Evolutionary conservation across 2,888 invertebrate species (phyloP).

Genomic region (Itoplectis maculator): DNA sequence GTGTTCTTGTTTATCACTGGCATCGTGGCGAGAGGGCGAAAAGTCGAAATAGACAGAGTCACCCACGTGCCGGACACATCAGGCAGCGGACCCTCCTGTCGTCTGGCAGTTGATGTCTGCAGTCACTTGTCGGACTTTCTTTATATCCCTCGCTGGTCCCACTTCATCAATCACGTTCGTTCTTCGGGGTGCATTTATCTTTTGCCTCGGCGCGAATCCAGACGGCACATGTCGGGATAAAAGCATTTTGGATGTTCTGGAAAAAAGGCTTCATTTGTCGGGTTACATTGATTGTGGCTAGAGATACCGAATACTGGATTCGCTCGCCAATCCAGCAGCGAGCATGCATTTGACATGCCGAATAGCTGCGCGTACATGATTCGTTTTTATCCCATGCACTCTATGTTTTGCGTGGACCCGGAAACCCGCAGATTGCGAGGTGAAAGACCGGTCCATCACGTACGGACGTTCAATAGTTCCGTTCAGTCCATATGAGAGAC

Average conservation of each 20-base stretch:
- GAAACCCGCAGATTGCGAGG: constrained; percentile 12
- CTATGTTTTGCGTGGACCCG: neutral
- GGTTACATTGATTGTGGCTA: neutral
- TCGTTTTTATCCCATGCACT: neutral
- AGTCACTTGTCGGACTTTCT: constrained; percentile 14
- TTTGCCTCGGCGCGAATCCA: neutral
- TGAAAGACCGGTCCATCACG: neutral
- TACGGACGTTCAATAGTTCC: constrained; percentile 38
- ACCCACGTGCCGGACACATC: neutral
- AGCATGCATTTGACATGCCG: no score
- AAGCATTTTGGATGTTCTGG: neutral
- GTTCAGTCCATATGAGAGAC: constrained; percentile 2
- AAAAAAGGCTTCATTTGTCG: neutral
- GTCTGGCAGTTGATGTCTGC: neutral
- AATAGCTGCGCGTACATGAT: neutral
- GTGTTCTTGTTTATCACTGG: neutral
- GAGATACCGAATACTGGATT: neutral
- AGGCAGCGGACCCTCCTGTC: neutral
- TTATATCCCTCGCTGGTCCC: neutral
- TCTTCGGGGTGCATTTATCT: neutral
- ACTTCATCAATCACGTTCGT: constrained; percentile 12
- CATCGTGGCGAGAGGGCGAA: neutral
- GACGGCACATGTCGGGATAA: neutral
- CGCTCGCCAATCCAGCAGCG: no score
- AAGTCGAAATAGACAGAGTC: constrained; percentile 16